Evolutionary conservation across 37 sponge, comb jelly and placozoan species (phyloP).

Genomic region (Dysidea cf. avara): DNA sequence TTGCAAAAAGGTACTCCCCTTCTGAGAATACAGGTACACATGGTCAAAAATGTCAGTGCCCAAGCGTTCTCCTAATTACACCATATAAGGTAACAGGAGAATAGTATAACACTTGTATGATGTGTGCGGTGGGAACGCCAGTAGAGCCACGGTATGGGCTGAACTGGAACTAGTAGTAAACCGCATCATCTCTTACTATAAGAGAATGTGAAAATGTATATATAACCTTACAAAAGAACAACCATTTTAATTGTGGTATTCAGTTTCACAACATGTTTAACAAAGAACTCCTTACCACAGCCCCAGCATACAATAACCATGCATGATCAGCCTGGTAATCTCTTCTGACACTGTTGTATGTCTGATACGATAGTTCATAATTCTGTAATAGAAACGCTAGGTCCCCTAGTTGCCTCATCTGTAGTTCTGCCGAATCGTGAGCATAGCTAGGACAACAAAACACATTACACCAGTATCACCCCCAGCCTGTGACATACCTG

Average conservation of each 20-base stretch:
- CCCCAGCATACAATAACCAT: constrained; percentile 81
- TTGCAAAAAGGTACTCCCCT: too few relatives aligned
- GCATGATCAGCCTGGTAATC: constrained; percentile 83
- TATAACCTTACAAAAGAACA: background rate
- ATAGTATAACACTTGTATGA: too few relatives aligned
- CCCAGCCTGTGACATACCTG: too few relatives aligned
- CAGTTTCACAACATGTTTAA: background rate
- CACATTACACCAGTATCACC: too few relatives aligned
- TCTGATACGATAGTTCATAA: constrained; percentile 83
- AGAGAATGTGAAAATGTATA: background rate
- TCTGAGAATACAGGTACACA: too few relatives aligned
- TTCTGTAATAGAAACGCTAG: constrained; percentile 90
- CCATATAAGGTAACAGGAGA: too few relatives aligned
- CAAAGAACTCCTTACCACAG: constrained; percentile 70
- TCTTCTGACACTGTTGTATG: constrained; percentile 83
- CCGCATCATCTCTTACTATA: background rate
- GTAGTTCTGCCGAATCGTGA: constrained; percentile 82
- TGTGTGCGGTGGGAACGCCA: too few relatives aligned
- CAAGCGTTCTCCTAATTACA: too few relatives aligned
- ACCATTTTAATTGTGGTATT: background rate
- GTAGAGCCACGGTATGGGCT: too few relatives aligned
- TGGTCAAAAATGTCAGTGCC: too few relatives aligned
- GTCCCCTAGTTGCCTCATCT: constrained; percentile 81
- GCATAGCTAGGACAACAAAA: too few relatives aligned
- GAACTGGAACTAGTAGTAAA: too few relatives aligned